phyloP scores from a whole-genome alignment of 2,888 invertebrate genomes.

The Leptinotarsa tumamoca region DNA sequence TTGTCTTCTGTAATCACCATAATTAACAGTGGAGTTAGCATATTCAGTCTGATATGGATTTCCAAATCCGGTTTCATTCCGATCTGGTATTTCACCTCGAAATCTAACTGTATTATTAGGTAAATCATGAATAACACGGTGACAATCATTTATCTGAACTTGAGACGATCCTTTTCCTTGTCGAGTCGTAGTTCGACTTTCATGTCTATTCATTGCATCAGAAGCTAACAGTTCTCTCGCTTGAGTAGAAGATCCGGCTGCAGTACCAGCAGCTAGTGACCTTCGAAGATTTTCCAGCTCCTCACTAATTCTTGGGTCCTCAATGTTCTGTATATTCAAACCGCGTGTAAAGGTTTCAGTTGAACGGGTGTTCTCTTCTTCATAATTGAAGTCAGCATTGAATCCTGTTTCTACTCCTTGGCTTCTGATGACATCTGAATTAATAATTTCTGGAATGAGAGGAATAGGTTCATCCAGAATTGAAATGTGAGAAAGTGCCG shows the following conservation, averaged over 20 bases:
- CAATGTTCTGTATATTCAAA: neutral
- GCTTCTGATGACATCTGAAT: no score
- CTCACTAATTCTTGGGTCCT: neutral
- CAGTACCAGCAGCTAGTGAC: neutral
- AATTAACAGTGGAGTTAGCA: neutral
- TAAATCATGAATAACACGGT: neutral
- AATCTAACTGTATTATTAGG: neutral
- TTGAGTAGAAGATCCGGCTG: neutral
- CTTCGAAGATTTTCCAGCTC: neutral
- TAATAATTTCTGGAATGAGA: no score
- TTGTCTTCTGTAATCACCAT: neutral
- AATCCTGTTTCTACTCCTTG: neutral
- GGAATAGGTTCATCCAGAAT: no score
- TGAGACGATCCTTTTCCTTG: neutral
- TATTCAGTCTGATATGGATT: neutral
- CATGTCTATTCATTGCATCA: neutral
- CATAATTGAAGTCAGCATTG: neutral
- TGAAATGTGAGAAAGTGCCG: no score
- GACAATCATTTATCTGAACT: no score
- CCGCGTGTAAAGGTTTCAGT: neutral
- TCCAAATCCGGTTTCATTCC: neutral
- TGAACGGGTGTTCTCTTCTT: neutral
- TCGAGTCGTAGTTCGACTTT: neutral
- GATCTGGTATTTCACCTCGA: neutral
- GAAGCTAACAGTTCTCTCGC: neutral